Evolutionary conservation across 2,888 invertebrate species (phyloP), one percentile per base, ranked within the genome.

Genomic region (Catonia carolina): DNA sequence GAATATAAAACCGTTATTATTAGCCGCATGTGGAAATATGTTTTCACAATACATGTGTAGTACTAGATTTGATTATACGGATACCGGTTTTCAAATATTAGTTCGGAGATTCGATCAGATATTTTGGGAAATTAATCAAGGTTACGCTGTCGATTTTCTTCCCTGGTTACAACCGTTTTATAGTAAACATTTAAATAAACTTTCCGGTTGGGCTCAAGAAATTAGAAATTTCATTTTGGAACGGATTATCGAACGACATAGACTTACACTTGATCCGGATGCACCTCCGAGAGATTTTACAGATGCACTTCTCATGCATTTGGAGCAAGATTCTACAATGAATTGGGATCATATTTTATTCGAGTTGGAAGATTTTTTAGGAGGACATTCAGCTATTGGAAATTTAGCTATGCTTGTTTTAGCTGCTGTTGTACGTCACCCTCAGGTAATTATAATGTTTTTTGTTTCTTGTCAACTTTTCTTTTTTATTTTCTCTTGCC

Each of bases 111-210:
- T 91, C 69, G 92, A 92, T 66, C 85, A 87, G 65, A 89, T 93
- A 51, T 93, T 93, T 74, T 90, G 88, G 85, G 91, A 92, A 69
- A 90, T 93, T 61, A 93, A 92, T 70, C 67, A 67, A 56, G 90
- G 90, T 0, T 90, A 89, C 69, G 86, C 89, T 0, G 80, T 91
- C 0, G 93, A 93, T 67, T 92, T 92, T 67, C 68, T 93, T 18
- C 92, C 92, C 0, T 89, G 87, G 85, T 71, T 92, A 0, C 74
- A 81, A 1, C 88, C 88, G 0, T 80, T 89, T 59, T 89, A 88
- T 70, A 73, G 73, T 2, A 39, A 47, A 1, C 66, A 66, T 85
- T 89, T 66, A 79, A 88, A 74, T 76, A 79, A 2, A 83, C 81
- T 62, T 73, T 89, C 4, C 77, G 81, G 1, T 70, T 77, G 54